phyloP scores from a whole-genome alignment of 2,888 invertebrate species.

The Liopterus haemorrhoidalis region DNA sequence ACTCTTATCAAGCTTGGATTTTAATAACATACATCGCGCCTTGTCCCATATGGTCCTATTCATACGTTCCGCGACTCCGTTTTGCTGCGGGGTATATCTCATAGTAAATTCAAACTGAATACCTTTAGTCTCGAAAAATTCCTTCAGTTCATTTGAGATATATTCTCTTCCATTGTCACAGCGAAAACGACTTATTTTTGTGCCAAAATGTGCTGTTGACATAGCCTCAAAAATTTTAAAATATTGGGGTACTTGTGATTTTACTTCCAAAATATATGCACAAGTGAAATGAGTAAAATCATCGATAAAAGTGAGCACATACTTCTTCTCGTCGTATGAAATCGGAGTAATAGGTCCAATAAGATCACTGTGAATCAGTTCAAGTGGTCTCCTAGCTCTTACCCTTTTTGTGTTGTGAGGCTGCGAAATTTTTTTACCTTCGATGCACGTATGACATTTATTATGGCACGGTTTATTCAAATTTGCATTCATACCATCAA shows the following conservation, averaged over 20 bases:
- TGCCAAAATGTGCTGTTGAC: slow-evolving; percentile 32
- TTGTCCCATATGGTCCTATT: slow-evolving; percentile 31
- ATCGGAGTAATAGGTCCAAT: slow-evolving; percentile 29
- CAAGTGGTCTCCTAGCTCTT: slow-evolving; percentile 26
- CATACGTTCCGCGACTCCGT: slow-evolving; percentile 34
- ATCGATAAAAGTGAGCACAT: slow-evolving; percentile 29
- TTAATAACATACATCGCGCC: slow-evolving; percentile 30
- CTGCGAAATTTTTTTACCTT: slow-evolving; percentile 29
- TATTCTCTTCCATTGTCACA: slow-evolving; percentile 38
- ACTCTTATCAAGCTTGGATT: slow-evolving; percentile 22
- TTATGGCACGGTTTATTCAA: slow-evolving; percentile 3
- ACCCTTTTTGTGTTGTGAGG: slow-evolving; percentile 22
- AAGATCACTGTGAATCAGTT: slow-evolving; percentile 32
- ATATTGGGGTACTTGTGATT: slow-evolving; percentile 30
- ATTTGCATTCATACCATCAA: slow-evolving; percentile 17
- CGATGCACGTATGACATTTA: slow-evolving; percentile 26
- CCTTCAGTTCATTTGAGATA: slow-evolving; percentile 34
- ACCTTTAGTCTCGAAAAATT: slow-evolving; percentile 29
- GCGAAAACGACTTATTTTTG: slow-evolving; percentile 31
- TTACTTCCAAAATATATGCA: slow-evolving; percentile 25
- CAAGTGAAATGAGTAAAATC: slow-evolving; percentile 33
- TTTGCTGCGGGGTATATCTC: slow-evolving; percentile 35
- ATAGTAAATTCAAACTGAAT: slow-evolving; percentile 33
- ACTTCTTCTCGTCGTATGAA: slow-evolving; percentile 27
- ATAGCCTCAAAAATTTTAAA: slow-evolving; percentile 31